phyloP scores from a whole-genome alignment of 2,888 invertebrate genomes.

The Frankliniella fusca region DNA sequence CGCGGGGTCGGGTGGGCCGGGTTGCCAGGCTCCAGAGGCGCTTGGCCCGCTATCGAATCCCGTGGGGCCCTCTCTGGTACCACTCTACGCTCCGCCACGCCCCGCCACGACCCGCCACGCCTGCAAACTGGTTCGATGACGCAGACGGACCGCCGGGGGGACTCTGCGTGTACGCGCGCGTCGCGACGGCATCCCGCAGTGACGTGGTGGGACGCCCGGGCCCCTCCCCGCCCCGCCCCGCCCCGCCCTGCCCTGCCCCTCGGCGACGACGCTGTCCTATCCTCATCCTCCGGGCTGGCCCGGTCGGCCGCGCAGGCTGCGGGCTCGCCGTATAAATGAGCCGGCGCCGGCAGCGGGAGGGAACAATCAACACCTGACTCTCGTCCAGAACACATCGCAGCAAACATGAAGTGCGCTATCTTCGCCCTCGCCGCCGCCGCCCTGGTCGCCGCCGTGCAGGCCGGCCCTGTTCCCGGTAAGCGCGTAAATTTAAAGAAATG shows the following conservation, averaged over 20 bases:
- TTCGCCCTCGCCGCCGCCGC: neutral
- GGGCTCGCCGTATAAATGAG: neutral
- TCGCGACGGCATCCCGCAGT: neutral
- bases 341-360: neutral
- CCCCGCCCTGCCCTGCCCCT: neutral
- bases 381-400: neutral
- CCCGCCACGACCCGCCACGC: neutral
- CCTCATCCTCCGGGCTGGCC: neutral
- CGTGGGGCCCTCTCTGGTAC: too few species aligned
- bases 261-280: neutral
- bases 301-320: neutral
- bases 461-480: neutral
- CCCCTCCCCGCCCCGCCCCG: neutral
- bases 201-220: constrained; percentile 1
- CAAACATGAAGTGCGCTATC: neutral
- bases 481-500: too few species aligned
- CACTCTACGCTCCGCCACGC: too few species aligned
- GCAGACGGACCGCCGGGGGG: neutral
- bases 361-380: neutral
- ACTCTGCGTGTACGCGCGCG: neutral
- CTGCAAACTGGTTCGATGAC: neutral
- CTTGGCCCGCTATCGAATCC: too few species aligned
- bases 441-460: neutral
- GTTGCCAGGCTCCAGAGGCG: too few species aligned
- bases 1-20: too few species aligned